Percentiles rank a stretch among this genome's conserved stretches.
phyloP scores from a whole-genome alignment of 2,797 vertebrate species.

The Notoglanidium macrostoma region DNA sequence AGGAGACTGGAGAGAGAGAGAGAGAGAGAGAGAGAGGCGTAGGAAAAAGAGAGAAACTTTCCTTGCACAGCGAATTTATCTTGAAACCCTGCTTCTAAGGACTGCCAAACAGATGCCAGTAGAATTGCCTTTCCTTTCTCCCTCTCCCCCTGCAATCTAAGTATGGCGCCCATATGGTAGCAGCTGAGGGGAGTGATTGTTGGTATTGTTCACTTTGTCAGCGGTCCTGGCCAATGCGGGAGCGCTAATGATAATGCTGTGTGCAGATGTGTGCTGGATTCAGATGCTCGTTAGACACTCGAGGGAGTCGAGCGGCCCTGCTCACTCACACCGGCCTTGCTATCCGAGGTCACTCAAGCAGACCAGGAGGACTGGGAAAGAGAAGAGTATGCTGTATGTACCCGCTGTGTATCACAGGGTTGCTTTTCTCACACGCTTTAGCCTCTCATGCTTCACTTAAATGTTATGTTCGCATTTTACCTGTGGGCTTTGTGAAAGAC shows the following conservation, averaged over 20 bases:
- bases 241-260: conserved; percentile 81
- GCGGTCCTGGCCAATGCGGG: conserved; percentile 75
- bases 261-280: conserved; percentile 80
- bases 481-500: conserved; percentile 5
- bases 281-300: conserved; percentile 75
- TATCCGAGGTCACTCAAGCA: conserved; percentile 29
- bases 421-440: background rate
- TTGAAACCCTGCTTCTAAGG: conserved; percentile 62
- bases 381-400: background rate
- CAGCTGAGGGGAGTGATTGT: conserved; percentile 82
- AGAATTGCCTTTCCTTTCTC: conserved; percentile 67
- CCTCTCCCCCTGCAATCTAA: conserved; percentile 60
- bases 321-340: conserved; percentile 24
- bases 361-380: conserved; percentile 6
- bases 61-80: conserved; percentile 58
- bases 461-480: background rate
- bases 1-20: conserved; percentile 34
- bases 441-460: background rate
- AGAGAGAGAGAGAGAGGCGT: conserved; percentile 41
- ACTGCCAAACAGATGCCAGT: conserved; percentile 78
- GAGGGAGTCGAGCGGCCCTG: conserved; percentile 56
- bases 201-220: conserved; percentile 86
- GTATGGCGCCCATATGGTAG: conserved; percentile 80
- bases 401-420: background rate
- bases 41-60: conserved; percentile 50